phyloP scores from a whole-genome alignment of 2,888 invertebrate species.

The Serripes groenlandicus region DNA sequence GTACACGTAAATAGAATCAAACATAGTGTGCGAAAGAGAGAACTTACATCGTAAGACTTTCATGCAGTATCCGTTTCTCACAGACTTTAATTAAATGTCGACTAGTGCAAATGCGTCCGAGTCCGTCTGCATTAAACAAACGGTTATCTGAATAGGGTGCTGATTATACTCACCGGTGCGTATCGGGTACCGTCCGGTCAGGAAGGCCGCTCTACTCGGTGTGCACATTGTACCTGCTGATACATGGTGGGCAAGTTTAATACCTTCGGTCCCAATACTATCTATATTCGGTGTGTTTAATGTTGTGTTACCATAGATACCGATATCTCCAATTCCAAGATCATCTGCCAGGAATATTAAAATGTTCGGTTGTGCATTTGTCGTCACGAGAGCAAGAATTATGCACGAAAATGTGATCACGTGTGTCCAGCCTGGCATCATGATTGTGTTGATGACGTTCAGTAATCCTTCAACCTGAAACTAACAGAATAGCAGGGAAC shows the following conservation, averaged over 20 bases:
- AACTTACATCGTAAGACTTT: too few species aligned
- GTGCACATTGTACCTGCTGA: conserved; percentile 87
- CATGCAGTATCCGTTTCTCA: too few species aligned
- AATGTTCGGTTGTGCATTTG: conserved; percentile 85
- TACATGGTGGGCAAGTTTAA: conserved; percentile 87
- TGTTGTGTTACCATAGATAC: conserved; percentile 86
- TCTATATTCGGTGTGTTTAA: conserved; percentile 87
- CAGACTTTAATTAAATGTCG: too few species aligned
- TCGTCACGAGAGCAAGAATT: not conserved
- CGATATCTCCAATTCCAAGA: conserved; percentile 87
- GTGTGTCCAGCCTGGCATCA: not conserved
- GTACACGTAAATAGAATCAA: too few species aligned
- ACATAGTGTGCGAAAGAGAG: too few species aligned
- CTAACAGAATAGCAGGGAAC: too few species aligned
- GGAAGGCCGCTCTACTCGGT: conserved; percentile 87
- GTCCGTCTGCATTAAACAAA: too few species aligned
- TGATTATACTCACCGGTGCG: conserved; percentile 64
- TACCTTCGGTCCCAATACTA: conserved; percentile 85
- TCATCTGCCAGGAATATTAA: conserved; percentile 88
- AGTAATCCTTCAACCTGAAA: too few species aligned
- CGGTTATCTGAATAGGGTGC: too few species aligned
- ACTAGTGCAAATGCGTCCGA: too few species aligned
- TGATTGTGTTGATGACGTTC: too few species aligned
- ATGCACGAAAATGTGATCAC: not conserved
- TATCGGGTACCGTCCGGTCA: conserved; percentile 85